phyloP scores from a whole-genome alignment of 2,797 vertebrate genomes.

The Loris lydekkerianus region DNA sequence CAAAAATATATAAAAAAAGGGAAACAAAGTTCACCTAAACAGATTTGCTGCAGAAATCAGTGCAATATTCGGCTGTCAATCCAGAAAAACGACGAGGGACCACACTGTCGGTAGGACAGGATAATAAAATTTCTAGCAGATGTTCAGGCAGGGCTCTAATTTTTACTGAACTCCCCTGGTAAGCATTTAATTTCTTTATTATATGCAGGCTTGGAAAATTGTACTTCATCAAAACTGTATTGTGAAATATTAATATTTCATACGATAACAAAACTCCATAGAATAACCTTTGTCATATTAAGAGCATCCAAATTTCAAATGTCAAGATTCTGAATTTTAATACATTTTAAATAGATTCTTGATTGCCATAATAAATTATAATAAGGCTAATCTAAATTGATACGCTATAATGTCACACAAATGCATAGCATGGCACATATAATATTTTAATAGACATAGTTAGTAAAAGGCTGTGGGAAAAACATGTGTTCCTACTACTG shows the following conservation, averaged over 20 bases:
- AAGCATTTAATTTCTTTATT: slow-evolving; percentile 93
- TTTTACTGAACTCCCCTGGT: slow-evolving; percentile 90
- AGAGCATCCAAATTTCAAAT: slow-evolving; percentile 90
- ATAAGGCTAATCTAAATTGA: slow-evolving; percentile 85
- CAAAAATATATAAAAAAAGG: slow-evolving; percentile 78
- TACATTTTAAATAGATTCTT: slow-evolving; percentile 88
- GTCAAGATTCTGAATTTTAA: slow-evolving; percentile 90
- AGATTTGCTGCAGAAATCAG: slow-evolving; percentile 89
- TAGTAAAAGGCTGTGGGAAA: slow-evolving; percentile 79
- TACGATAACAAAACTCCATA: slow-evolving; percentile 90
- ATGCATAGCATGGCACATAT: slow-evolving; percentile 80
- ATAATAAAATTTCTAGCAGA: slow-evolving; percentile 93
- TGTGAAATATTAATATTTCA: slow-evolving; percentile 92
- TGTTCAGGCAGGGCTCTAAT: slow-evolving; percentile 91
- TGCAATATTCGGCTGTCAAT: slow-evolving; percentile 93
- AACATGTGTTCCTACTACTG: slow-evolving; percentile 62
- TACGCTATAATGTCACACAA: slow-evolving; percentile 77
- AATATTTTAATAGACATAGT: slow-evolving; percentile 74
- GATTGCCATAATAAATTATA: slow-evolving; percentile 85
- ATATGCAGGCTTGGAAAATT: slow-evolving; percentile 90
- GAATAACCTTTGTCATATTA: slow-evolving; percentile 91
- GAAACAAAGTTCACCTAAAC: slow-evolving; percentile 90
- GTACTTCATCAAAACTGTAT: slow-evolving; percentile 91
- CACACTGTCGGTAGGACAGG: slow-evolving; percentile 88
- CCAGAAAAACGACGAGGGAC: slow-evolving; percentile 89